Base-by-base conservation (phyloP, 2,888 invertebrate genomes). In the Drosophila melanosoma region DNA sequence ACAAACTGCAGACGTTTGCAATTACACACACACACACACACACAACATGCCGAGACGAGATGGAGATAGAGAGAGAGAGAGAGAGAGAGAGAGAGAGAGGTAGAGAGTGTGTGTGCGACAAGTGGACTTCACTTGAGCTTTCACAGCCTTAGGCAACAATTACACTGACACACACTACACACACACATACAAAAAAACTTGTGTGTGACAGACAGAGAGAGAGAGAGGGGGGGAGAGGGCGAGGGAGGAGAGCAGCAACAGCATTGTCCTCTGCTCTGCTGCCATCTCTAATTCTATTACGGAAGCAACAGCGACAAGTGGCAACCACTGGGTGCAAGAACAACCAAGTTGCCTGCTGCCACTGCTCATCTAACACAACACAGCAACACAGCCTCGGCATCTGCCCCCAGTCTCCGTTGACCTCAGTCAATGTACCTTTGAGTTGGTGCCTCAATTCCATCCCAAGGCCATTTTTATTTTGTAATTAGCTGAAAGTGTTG, bases 241-340 rank as follows among this genome's bases (percentile, higher is more conserved):
- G n/a, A 71, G 58, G 75, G 69, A 69, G 57, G 8, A 45, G 15
- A 36, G 58, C 40, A 69, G 61, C 66, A 67, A 74, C 66, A 61
- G n/a, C 80, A 74, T 63, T 78, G 84, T 69, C 63, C 66, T 67
- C 35, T 40, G 58, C 29, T 42, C 32, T 58, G 49, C 48, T 59
- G 60, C 54, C 66, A 33, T 65, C 79, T 79, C 79, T 84, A 89
- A 84, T 84, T 89, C 84, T 76, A 89, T 84, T 84, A 84, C 87
- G 84, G 87, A 84, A 89, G 85, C 88, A 89, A 87, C 82, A 85
- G 89, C 84, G 85, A 89, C 85, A 89, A 85, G 85, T 89, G 89
- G 87, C 78, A 69, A 70, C 68, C 70, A 74, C 66, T 62, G 74
- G 69, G 81, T 66, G 69, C 29, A 59, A 35, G 8, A 45, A 26